Base-by-base conservation (phyloP, 2,797 vertebrate species). In the Parauchenoglanis punctatus region DNA sequence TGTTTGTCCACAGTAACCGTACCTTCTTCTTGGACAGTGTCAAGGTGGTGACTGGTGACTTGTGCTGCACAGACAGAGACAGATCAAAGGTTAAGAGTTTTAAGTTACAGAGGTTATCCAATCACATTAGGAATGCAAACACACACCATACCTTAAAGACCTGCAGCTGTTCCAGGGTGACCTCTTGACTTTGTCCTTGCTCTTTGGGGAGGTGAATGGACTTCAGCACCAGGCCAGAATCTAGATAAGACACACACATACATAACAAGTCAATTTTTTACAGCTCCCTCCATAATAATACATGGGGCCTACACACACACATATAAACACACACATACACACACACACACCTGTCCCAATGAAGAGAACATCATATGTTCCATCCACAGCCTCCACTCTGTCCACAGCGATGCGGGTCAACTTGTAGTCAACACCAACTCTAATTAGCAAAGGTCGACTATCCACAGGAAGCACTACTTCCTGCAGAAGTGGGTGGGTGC, bases 91-190 rank as follows among this genome's bases (percentile, higher is more conserved):
- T 88, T 11, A 89, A 87, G 87, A 15, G 28, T 20, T 67, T 3
- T 44, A 80, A 49, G 59, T 52, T 56, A 82, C 56, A 77, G 46
- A 58, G 25, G 4, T 82, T 56, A 85, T 83, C 13, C 46, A 44
- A 58, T 80, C 46, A 31, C 31, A 84, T 77, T 20, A 73, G 58
- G 35, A n/a, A 58, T n/a, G 58, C 18, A 82, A 78, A 86, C 44
- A 84, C 61, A 77, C 5, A 44, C 63, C 0, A 0, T 95, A 98
- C 97, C 97, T 97, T 95, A 44, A 97, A 95, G 88, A 97, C 94
- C 40, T 95, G 94, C 89, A 98, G 94, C 94, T 97, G 96, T 92
- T 98, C 97, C 92, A 98, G 93, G 78, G 95, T 97, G 92, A 97
- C 93, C 91, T 97, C 97, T 90, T 97, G 95, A 31, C 91, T 90